Evolutionary conservation across 2,113 vertebrate species (phyloP).

Genomic region (Clarias magur): DNA sequence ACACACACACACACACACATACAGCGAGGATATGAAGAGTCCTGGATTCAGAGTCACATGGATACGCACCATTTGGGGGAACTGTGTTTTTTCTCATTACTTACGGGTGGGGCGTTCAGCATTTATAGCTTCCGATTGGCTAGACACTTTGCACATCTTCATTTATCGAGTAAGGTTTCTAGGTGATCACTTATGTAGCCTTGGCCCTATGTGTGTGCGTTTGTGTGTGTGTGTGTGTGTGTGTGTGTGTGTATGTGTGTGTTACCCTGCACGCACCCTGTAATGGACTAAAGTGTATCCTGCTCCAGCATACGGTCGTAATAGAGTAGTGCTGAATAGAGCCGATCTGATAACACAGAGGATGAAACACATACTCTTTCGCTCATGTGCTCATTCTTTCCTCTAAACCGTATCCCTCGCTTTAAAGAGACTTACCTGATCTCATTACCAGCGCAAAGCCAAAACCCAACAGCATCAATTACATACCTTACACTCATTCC

Average conservation of each 20-base stretch:
- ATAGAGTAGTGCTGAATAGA: neutral
- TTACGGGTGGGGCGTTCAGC: neutral
- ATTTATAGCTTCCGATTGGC: neutral
- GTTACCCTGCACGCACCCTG: neutral
- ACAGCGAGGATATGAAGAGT: neutral
- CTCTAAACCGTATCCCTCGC: neutral
- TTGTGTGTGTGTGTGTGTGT: neutral
- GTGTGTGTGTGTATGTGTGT: neutral
- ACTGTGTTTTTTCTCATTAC: too few species aligned
- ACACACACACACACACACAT: neutral
- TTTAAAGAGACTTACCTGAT: neutral
- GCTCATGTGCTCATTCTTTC: neutral
- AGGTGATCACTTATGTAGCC: neutral
- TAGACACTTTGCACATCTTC: neutral
- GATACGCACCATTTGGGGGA: neutral
- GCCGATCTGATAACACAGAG: constrained; percentile 37
- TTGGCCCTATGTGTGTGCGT: neutral
- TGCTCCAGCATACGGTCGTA: neutral
- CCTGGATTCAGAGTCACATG: neutral
- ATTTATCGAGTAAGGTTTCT: neutral
- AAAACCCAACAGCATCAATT: neutral
- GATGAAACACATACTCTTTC: constrained; percentile 11
- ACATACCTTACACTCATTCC: neutral
- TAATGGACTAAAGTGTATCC: constrained; percentile 6
- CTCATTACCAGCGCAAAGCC: neutral